Base-by-base conservation (phyloP, 2,797 vertebrate genomes). In the Enteromius argenteus region DNA sequence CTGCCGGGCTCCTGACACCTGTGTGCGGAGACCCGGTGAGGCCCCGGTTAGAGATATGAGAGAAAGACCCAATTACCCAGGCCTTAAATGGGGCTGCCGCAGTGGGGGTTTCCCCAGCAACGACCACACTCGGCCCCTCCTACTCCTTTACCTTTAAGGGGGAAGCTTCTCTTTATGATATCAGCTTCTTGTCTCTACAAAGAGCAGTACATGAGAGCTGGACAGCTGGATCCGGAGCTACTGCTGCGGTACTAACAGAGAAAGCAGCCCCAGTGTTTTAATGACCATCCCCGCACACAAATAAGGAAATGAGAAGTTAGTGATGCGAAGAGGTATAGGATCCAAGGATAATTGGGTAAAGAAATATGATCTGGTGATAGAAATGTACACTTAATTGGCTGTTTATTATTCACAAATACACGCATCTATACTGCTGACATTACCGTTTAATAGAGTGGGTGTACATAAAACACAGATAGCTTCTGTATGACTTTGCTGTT, bases 31-130 rank as follows among this genome's bases (percentile, higher is more conserved):
- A 88, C 85, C 67, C 51, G 21, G 67, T n/a, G 71, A 88, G 74
- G 91, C 88, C 92, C 88, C 75, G 35, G 91, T 85, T 88, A 91
- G 91, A 92, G 90, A 94, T 94, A 93, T 91, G 90, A 93, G 91
- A 94, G 94, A 91, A 92, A 90, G 90, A 89, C 87, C 94, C 94
- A 95, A 96, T 96, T 96, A 96, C 91, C 56, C 87, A 89, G 87
- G 90, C 86, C 91, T 94, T 94, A 93, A 94, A 94, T 92, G 91
- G 84, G 91, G 87, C 92, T 91, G 89, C 87, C 91, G 86, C 93
- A 90, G 86, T 84, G 51, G 94, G 94, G 92, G 93, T 95, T 93
- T 93, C 91, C 94, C 90, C 86, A 91, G 92, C 90, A 94, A 94
- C 93, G 86, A 90, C 85, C 88, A 88, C 88, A 91, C 69, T 66